Percentiles rank a stretch among this genome's conserved stretches.
Conservation (phyloP, 2,888 invertebrate species). For the Helicoverpa assulta region DNA sequence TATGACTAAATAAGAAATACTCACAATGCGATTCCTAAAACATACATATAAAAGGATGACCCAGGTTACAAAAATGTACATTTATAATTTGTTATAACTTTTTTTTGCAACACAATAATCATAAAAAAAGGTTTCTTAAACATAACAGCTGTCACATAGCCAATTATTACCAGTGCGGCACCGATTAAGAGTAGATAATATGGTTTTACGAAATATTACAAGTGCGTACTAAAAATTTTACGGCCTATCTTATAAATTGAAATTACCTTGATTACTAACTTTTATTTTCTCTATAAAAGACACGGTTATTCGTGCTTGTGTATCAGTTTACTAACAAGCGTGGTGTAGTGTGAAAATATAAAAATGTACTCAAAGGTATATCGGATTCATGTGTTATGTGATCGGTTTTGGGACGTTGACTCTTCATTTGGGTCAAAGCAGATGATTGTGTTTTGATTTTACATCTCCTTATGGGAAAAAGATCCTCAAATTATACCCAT, state of each 20-base stretch:
- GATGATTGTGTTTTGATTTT: neutral
- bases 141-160: constrained; percentile 23
- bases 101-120: neutral
- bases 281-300: constrained; percentile 51
- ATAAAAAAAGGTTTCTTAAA: constrained; percentile 24
- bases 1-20: too few relatives aligned
- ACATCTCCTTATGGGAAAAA: too few relatives aligned
- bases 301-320: constrained; percentile 26
- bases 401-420: neutral
- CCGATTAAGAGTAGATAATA: constrained; percentile 38
- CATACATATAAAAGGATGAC: neutral
- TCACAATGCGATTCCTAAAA: too few relatives aligned
- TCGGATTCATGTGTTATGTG: neutral
- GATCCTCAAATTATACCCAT: too few relatives aligned
- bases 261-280: constrained; percentile 51
- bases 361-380: constrained; percentile 44
- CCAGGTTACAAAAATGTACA: neutral
- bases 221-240: constrained; percentile 35
- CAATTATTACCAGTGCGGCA: constrained; percentile 20
- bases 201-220: constrained; percentile 48
- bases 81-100: neutral
- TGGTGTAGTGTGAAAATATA: constrained; percentile 25
- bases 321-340: constrained; percentile 39
- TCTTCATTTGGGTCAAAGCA: neutral
- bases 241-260: constrained; percentile 43